Evolutionary conservation across 2,888 invertebrate species (phyloP).

Genomic region (Catocala nupta): DNA sequence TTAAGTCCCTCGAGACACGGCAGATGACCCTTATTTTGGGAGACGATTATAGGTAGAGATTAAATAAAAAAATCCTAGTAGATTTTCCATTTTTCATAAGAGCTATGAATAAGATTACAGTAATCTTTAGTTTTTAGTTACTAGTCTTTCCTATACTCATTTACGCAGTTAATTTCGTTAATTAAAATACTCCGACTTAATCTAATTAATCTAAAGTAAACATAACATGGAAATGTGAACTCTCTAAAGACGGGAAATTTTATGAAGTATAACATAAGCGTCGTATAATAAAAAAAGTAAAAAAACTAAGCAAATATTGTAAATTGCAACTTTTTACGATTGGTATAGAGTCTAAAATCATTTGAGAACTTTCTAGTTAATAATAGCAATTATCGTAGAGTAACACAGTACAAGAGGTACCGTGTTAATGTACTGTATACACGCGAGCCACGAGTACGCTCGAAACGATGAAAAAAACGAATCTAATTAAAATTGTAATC

Average conservation of each 20-base stretch:
- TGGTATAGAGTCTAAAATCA: conserved; percentile 47
- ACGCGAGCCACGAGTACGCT: conserved; percentile 59
- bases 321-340: conserved; percentile 33
- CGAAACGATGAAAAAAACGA: conserved; percentile 51
- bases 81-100: background rate
- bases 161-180: conserved; percentile 22
- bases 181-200: conserved; percentile 16
- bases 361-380: conserved; percentile 48
- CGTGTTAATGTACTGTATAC: conserved; percentile 67
- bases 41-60: too few species aligned
- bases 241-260: conserved; percentile 48
- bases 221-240: conserved; percentile 39
- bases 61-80: too few species aligned
- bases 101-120: background rate
- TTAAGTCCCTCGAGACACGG: too few species aligned
- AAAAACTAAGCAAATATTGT: conserved; percentile 25
- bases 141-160: background rate
- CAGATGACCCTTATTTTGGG: too few species aligned
- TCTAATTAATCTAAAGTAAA: conserved; percentile 38
- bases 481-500: conserved; percentile 65
- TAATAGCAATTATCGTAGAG: conserved; percentile 66
- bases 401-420: conserved; percentile 56
- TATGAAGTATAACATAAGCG: conserved; percentile 45
- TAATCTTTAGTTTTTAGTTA: too few species aligned
- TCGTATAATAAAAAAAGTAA: conserved; percentile 50